phyloP scores from a whole-genome alignment of 2,113 vertebrate species.

The Cavia aperea region DNA sequence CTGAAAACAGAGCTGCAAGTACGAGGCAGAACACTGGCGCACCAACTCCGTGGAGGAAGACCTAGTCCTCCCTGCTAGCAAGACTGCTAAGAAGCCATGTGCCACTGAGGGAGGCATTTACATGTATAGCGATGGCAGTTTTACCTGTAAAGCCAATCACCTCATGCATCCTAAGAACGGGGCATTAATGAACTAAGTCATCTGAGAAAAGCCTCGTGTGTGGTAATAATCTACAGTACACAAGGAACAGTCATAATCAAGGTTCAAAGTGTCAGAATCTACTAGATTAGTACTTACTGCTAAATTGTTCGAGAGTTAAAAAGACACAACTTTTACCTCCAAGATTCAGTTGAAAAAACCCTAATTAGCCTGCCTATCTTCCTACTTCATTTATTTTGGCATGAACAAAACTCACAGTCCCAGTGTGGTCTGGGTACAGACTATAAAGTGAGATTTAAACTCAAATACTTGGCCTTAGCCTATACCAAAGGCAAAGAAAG shows the following conservation, averaged over 20 bases:
- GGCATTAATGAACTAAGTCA: not conserved
- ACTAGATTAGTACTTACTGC: not conserved
- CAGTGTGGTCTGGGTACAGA: not conserved
- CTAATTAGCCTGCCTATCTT: not conserved
- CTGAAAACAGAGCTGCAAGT: not conserved
- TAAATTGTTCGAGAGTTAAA: not conserved
- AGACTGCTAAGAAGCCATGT: not conserved
- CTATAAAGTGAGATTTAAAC: not conserved
- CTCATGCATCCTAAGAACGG: not conserved
- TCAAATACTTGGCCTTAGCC: not conserved
- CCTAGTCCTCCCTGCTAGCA: not conserved
- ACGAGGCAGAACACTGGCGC: not conserved
- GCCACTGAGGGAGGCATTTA: not conserved
- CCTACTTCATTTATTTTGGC: not conserved
- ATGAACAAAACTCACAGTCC: not conserved
- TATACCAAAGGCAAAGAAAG: not conserved
- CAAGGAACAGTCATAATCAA: not conserved
- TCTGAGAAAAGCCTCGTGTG: not conserved
- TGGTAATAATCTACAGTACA: not conserved
- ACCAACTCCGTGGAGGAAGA: not conserved
- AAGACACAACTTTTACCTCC: not conserved
- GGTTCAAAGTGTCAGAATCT: not conserved
- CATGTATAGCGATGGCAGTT: not conserved
- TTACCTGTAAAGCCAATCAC: not conserved
- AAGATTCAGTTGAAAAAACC: not conserved